phyloP scores from a whole-genome alignment of 2,797 vertebrate species.

The Acestrorhynchus altus region DNA sequence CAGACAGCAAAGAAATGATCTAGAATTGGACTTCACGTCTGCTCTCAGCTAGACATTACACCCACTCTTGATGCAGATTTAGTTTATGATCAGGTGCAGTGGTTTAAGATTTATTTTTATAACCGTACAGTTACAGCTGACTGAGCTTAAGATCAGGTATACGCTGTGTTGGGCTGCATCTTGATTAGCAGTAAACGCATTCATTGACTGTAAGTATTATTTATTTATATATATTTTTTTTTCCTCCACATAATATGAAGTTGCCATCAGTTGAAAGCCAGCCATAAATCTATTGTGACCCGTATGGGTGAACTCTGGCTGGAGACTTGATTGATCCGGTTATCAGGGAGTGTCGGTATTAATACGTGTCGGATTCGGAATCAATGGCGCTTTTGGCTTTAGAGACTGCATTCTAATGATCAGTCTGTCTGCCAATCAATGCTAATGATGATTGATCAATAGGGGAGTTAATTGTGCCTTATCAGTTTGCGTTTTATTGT shows the following conservation, averaged over 20 bases:
- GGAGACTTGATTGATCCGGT: not conserved
- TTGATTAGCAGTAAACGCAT: too few species aligned
- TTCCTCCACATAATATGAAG: not conserved
- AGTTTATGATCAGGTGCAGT: too few species aligned
- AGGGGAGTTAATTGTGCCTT: constrained; percentile 44
- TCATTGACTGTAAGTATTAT: not conserved
- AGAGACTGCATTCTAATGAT: not conserved
- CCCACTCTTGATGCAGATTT: too few species aligned
- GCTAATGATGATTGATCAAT: constrained; percentile 50
- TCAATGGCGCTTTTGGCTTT: constrained; percentile 25
- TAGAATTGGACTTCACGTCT: not conserved
- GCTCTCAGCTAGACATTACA: not conserved
- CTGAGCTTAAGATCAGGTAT: too few species aligned
- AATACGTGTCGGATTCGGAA: constrained; percentile 24
- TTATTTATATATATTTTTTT: not conserved
- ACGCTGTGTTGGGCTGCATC: too few species aligned
- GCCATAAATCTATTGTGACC: not conserved
- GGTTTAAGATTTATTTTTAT: too few species aligned
- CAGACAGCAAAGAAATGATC: not conserved
- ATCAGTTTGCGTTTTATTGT: constrained; percentile 37
- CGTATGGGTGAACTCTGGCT: not conserved
- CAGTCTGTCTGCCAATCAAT: constrained; percentile 30
- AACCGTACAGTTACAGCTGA: too few species aligned
- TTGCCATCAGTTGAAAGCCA: not conserved
- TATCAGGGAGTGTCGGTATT: constrained; percentile 7